phyloP scores from a whole-genome alignment of 1,140 invertebrate species.

The Hyphantria cunea region DNA sequence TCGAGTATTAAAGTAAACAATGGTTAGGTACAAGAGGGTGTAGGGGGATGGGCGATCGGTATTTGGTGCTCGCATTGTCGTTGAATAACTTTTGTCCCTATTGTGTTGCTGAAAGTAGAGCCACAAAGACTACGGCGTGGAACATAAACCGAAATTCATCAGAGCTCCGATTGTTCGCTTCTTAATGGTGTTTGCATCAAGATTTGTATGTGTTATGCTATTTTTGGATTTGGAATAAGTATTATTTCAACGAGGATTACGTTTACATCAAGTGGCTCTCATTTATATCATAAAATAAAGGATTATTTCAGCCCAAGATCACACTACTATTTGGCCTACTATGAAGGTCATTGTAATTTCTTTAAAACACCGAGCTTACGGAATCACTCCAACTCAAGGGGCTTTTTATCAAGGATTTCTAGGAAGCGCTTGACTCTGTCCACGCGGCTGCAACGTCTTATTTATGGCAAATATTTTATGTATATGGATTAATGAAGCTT shows the following conservation, averaged over 20 bases:
- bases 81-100: constrained; percentile 83
- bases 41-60: constrained; percentile 71
- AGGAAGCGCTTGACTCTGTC: too few species aligned
- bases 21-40: constrained; percentile 63
- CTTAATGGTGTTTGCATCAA: constrained; percentile 64
- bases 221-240: constrained; percentile 9
- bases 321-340: too few species aligned
- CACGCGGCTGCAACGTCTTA: too few species aligned
- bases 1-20: constrained; percentile 80
- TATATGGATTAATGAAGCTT: too few species aligned
- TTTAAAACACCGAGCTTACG: too few species aligned
- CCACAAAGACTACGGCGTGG: constrained; percentile 80
- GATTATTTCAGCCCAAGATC: too few species aligned
- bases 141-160: constrained; percentile 83
- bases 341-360: too few species aligned
- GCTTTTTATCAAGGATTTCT: too few species aligned
- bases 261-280: too few species aligned
- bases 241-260: background rate
- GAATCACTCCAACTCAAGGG: too few species aligned
- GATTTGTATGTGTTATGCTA: constrained; percentile 36
- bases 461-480: too few species aligned
- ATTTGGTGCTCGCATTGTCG: constrained; percentile 83
- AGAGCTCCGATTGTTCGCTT: constrained; percentile 76
- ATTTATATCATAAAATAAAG: too few species aligned
- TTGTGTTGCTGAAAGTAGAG: constrained; percentile 77